Conservation (phyloP, 2,797 vertebrate species). For the Rhinoraja longicauda region DNA sequence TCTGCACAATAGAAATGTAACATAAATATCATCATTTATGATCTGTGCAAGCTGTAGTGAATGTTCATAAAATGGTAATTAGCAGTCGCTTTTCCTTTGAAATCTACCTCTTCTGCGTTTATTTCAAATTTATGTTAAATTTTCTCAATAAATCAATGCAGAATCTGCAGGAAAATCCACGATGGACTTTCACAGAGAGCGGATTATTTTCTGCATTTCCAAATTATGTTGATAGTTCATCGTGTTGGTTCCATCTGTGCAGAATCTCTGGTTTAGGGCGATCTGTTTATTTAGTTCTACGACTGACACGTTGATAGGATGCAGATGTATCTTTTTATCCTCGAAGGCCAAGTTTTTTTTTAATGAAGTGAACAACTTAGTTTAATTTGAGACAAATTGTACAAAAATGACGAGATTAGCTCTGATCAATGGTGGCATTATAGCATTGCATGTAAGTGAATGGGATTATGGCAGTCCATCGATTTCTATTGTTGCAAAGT, state of each 20-base stretch:
- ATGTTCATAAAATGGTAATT: not conserved
- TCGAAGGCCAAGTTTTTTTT: not conserved
- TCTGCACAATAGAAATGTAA: not conserved
- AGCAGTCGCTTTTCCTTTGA: not conserved
- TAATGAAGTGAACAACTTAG: not conserved
- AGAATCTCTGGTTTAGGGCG: not conserved
- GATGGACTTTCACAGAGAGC: not conserved
- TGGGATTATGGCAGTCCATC: not conserved
- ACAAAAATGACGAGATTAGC: not conserved
- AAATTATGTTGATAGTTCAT: slow-evolving; percentile 21
- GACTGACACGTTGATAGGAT: not conserved
- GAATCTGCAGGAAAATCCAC: not conserved
- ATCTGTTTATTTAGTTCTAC: not conserved
- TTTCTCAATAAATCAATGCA: not conserved
- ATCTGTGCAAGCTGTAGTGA: not conserved
- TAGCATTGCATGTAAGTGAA: not conserved
- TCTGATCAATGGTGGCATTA: not conserved
- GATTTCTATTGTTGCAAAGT: not conserved
- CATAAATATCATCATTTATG: not conserved
- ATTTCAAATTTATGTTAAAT: not conserved
- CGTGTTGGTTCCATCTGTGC: not conserved
- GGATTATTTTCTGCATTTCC: not conserved
- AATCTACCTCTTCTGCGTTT: not conserved
- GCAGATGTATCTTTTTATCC: not conserved
- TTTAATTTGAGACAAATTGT: not conserved